Evolutionary conservation across 2,797 vertebrate species (phyloP), one percentile per base, ranked within the genome.

Genomic region (Galago senegalensis): DNA sequence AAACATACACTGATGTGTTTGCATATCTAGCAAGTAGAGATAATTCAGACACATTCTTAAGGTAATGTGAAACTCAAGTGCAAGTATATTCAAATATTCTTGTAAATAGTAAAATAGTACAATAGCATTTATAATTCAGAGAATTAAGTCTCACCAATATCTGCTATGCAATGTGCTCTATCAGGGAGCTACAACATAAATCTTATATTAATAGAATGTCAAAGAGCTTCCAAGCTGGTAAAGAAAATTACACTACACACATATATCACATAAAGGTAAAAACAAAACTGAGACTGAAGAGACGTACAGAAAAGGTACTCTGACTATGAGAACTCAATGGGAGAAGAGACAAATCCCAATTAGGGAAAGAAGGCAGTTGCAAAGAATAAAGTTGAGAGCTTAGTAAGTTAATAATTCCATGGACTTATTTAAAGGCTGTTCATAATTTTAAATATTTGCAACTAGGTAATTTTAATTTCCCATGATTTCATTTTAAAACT

Each of bases 351-450:
- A 91, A 72, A 53, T 84, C 84, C 16, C 21, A 94, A 16, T 56
- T 63, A 34, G 56, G 60, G 21, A 46, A 86, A 43, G 6, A 40
- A 73, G 29, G 16, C 69, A 7, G 37, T 88, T 53, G 63, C 11
- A 58, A 77, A 17, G 27, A 94, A 82, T 43, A 67, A 72, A 86
- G 60, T 46, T 61, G 31, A 34, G 40, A 60, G 79, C 25, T 34
- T 91, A 92, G 17, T 93, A 87, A 91, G 13, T 34, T 91, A 91
- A n/a, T 93, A 87, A 88, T 80, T 80, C 60, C 58, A 11, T 80
- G 29, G 60, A 14, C 70, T 60, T 90, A 87, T 85, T 7, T 63
- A 95, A 89, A n/a, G 12, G 4, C 16, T 58, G 93, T 65, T 58
- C 53, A 10, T 79, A 58, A 80, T 65, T 91, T 46, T 29, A 82